Evolutionary conservation across 2,113 vertebrate genomes (phyloP).

Genomic region (Pagrus major): DNA sequence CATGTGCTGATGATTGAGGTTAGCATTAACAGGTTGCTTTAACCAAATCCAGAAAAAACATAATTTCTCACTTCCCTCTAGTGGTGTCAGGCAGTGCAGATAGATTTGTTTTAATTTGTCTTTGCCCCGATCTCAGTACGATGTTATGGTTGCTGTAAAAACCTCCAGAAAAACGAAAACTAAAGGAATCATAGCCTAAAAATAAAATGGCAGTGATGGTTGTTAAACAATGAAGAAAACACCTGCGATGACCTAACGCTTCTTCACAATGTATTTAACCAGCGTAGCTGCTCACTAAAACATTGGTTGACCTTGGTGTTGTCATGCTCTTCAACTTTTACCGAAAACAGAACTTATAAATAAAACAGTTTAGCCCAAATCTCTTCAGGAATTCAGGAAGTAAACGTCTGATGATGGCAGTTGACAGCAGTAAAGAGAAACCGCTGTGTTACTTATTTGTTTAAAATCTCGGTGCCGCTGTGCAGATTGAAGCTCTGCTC

Average conservation of each 20-base stretch:
- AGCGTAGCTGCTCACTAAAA: too few species aligned
- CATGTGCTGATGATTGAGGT: not conserved
- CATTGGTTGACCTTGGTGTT: not conserved
- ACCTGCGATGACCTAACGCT: too few species aligned
- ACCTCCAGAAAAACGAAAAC: too few species aligned
- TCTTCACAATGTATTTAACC: too few species aligned
- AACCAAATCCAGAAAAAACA: not conserved
- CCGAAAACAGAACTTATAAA: not conserved
- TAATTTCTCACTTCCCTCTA: not conserved
- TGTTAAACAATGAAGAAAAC: too few species aligned
- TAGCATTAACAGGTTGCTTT: not conserved
- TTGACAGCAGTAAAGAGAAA: not conserved
- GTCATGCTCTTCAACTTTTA: not conserved
- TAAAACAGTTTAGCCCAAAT: not conserved
- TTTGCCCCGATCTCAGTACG: not conserved
- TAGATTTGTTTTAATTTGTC: not conserved
- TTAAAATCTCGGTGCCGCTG: not conserved
- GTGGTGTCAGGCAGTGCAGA: not conserved
- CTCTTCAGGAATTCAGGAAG: conserved; percentile 1
- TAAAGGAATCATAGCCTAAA: too few species aligned
- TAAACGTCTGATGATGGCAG: conserved; percentile 9
- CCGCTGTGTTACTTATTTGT: not conserved
- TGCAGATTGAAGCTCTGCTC: not conserved
- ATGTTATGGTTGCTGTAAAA: too few species aligned
- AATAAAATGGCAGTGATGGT: too few species aligned